phyloP scores from a whole-genome alignment of 2,113 vertebrate species.

The Leuciscus idus region DNA sequence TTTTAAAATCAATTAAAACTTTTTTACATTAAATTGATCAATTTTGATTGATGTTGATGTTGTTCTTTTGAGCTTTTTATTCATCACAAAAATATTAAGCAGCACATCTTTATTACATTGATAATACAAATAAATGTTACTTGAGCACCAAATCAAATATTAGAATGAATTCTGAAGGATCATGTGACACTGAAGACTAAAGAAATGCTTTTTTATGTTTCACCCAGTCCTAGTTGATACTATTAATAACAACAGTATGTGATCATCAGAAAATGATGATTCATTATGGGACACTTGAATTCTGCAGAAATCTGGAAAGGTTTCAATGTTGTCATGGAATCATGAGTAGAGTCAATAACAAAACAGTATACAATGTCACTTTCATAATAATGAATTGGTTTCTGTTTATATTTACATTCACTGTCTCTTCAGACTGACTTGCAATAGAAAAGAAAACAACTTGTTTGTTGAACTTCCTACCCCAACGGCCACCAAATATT shows the following conservation, averaged over 20 bases:
- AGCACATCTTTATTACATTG: background rate
- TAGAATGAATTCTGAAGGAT: background rate
- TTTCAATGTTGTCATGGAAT: background rate
- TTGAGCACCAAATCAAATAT: background rate
- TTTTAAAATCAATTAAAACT: no score
- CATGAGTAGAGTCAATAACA: background rate
- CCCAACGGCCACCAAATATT: conserved; percentile 15
- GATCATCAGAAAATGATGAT: background rate
- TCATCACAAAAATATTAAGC: background rate
- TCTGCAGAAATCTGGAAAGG: background rate
- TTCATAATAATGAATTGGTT: background rate
- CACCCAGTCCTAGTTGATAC: background rate
- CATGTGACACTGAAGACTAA: background rate
- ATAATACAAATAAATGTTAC: background rate
- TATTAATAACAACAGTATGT: background rate
- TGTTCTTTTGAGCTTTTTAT: background rate
- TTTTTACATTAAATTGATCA: no score
- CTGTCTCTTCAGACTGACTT: background rate
- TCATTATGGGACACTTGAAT: background rate
- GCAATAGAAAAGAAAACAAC: background rate
- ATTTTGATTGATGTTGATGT: background rate
- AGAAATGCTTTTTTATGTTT: background rate
- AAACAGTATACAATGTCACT: background rate
- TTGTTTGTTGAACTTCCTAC: background rate
- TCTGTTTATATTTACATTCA: background rate